Evolutionary conservation across 2,113 vertebrate species (phyloP), one percentile per base, ranked within the genome.

Genomic region (Ifrita kowaldi): DNA sequence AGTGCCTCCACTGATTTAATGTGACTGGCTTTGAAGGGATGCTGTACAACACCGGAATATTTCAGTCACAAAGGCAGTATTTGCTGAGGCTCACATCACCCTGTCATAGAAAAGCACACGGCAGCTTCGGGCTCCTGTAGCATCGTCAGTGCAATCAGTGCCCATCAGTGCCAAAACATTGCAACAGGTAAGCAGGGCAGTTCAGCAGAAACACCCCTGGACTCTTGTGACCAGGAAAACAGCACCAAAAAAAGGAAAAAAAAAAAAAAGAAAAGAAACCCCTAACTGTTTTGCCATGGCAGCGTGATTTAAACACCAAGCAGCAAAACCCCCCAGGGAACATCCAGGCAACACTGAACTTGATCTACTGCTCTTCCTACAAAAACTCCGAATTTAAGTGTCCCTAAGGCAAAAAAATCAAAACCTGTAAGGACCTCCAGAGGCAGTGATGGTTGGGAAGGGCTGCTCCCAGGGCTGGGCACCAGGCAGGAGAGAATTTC

Each of bases 211-310:
- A 50, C 47, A 86, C 42, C 44, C 15, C 13, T 4, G 19, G 18
- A 59, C 78, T 89, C 42, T 9, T 30, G 41, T 46, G 50, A 88
- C 24, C 46, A 74, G 44, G 23, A 84, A 87, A 86, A 74, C 16
- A 56, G 2, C n/a, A 30, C 4, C 1, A 30, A 32, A 33, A 41
- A n/a, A 28, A 16, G 18, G 10, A 30, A n/a, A 11, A n/a, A 37
- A 42, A 32, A 2, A 21, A 26, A 21, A 11, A 21, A 44, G 44
- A 7, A 12, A 37, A 27, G 26, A 42, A 39, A 15, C 2, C 10
- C 55, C 65, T 62, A 69, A 93, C 20, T 81, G 70, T 63, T 90
- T 94, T 91, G 71, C 73, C 78, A 28, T 37, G 39, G 73, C 50
- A 68, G 26, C 2, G 2, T 50, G n/a, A 70, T 73, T 94, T 88